Conservation (phyloP, 2,797 vertebrate species). For the Siniperca undulata region DNA sequence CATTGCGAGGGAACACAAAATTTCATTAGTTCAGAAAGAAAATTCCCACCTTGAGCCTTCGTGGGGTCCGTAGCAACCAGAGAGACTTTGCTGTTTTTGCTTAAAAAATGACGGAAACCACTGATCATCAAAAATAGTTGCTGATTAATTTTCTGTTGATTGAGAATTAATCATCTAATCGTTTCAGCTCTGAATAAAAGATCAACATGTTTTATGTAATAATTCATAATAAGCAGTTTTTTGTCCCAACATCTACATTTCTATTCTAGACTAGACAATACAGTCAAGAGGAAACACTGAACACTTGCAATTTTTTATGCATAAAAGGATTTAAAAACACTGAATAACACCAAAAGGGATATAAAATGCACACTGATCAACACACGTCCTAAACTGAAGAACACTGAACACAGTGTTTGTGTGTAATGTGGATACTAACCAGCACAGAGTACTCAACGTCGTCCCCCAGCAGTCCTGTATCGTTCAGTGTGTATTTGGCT, state of each 20-base stretch:
- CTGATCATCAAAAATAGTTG: neutral
- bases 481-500: conserved; percentile 97
- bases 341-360: no score
- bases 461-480: conserved; percentile 95
- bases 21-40: no score
- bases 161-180: neutral
- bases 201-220: no score
- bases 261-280: no score
- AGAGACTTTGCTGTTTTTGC: neutral
- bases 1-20: no score
- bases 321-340: neutral
- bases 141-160: no score
- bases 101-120: neutral
- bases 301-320: neutral
- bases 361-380: no score
- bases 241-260: neutral
- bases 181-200: no score
- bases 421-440: conserved; percentile 81
- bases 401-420: neutral
- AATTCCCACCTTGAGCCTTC: no score
- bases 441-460: conserved; percentile 94
- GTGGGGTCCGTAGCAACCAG: no score
- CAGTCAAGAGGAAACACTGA: neutral
- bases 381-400: neutral
- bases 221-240: no score